Evolutionary conservation across 2,888 invertebrate species (phyloP).

Genomic region (Mystacides longicornis): DNA sequence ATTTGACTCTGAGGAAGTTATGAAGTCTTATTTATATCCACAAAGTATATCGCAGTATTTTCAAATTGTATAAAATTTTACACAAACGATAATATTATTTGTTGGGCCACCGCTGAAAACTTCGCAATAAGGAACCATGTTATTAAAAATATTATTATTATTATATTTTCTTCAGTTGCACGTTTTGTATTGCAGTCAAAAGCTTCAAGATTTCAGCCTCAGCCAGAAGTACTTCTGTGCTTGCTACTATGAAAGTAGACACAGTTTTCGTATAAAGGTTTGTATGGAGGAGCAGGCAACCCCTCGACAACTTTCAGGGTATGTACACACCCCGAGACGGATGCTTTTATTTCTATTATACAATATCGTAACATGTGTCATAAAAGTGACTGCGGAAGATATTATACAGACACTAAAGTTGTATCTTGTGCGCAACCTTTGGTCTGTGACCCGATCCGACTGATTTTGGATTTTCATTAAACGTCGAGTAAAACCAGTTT

Average conservation of each 20-base stretch:
- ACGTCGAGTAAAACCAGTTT: no score
- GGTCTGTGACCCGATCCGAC: no score
- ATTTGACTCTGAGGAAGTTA: no score
- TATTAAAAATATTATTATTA: neutral
- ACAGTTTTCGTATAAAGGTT: neutral
- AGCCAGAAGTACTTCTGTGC: neutral
- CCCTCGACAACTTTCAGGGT: neutral
- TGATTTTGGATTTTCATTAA: no score
- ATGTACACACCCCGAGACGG: neutral
- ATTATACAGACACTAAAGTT: neutral
- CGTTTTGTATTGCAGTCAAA: constrained; percentile 2
- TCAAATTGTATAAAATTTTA: no score
- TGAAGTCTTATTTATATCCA: no score
- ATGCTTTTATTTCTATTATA: neutral
- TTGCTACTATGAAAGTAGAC: neutral
- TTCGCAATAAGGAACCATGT: no score
- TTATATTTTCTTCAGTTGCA: neutral
- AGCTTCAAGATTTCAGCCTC: neutral
- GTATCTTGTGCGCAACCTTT: neutral
- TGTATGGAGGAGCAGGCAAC: neutral
- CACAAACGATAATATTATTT: no score
- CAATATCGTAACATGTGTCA: constrained; percentile 1
- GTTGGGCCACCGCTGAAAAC: no score
- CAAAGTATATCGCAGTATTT: no score
- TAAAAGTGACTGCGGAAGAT: constrained; percentile 3